These are phyloP conservation scores for Typhlomys cinereus DNA, from an alignment of 2,113 vertebrate species.

Conservation along the genomic window DNA sequence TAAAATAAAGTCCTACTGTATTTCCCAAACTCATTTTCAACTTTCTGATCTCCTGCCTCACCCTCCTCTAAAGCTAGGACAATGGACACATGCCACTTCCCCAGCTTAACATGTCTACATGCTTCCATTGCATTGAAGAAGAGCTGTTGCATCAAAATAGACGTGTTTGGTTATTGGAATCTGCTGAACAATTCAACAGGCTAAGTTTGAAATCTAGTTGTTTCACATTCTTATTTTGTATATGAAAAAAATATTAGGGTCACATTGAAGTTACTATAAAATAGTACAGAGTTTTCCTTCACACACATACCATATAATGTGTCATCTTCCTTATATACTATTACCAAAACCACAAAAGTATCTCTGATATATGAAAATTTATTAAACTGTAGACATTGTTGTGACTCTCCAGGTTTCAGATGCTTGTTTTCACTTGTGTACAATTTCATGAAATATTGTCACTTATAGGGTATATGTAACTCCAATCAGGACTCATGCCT, in stretches of 20 bases:
- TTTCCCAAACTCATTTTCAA: not conserved
- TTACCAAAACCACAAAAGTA: not conserved
- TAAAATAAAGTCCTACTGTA: not conserved
- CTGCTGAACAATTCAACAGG: not conserved
- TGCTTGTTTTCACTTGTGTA: not conserved
- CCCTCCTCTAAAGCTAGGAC: not conserved
- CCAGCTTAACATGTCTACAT: not conserved
- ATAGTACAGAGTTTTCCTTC: not conserved
- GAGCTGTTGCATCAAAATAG: fast-evolving
- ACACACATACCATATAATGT: not conserved
- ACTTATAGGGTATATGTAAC: no score
- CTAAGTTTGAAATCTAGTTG: no score
- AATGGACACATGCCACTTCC: not conserved
- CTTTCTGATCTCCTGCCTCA: not conserved
- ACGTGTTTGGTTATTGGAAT: not conserved
- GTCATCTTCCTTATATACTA: not conserved
- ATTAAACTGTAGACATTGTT: not conserved
- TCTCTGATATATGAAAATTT: not conserved
- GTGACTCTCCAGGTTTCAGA: not conserved
- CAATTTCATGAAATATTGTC: not conserved
- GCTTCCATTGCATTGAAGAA: not conserved
- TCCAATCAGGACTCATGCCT: not conserved
- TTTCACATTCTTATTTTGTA: no score
- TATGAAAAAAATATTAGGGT: not conserved
- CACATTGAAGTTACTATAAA: not conserved